These are phyloP conservation scores for Teinopalpus imperialis DNA, from an alignment of 2,888 invertebrate species.

Conservation along the genomic window DNA sequence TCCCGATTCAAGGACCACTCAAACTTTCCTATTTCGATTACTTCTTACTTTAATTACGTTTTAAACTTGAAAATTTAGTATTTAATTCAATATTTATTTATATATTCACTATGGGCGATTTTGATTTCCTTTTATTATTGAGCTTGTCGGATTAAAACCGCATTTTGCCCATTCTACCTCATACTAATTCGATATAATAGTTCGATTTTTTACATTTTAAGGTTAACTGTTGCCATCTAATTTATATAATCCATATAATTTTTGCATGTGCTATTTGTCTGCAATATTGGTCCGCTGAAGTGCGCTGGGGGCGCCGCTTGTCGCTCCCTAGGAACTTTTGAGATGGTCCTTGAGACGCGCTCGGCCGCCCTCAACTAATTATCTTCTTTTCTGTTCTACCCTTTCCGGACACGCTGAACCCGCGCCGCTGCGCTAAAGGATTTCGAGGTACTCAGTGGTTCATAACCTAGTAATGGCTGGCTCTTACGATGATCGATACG, in stretches of 20 bases:
- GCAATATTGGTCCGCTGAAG: constrained; percentile 39
- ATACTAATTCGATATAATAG: constrained; percentile 74
- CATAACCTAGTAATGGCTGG: constrained; percentile 77
- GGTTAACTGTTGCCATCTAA: constrained; percentile 62
- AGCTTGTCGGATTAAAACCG: constrained; percentile 57
- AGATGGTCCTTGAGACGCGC: constrained; percentile 92
- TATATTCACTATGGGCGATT: constrained; percentile 51
- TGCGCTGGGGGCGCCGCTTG: constrained; percentile 35
- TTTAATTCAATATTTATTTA: constrained; percentile 41
- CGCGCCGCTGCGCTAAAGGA: constrained; percentile 87
- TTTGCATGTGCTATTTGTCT: constrained; percentile 73
- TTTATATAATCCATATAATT: constrained; percentile 46
- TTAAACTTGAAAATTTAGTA: constrained; percentile 42
- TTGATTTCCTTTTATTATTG: constrained; percentile 51
- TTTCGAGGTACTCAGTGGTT: constrained; percentile 90
- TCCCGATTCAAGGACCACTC: constrained; percentile 89
- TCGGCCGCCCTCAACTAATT: constrained; percentile 82
- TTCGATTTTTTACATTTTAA: constrained; percentile 65
- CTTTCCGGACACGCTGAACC: constrained; percentile 86
- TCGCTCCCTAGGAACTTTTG: constrained; percentile 90
- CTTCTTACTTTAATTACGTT: constrained; percentile 34
- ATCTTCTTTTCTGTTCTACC: constrained; percentile 86
- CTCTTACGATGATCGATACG: constrained; percentile 73
- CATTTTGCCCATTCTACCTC: constrained; percentile 59
- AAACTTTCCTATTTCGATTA: constrained; percentile 84